Base-by-base conservation (phyloP, 2,797 vertebrate genomes). In the Cottoperca gobio region DNA sequence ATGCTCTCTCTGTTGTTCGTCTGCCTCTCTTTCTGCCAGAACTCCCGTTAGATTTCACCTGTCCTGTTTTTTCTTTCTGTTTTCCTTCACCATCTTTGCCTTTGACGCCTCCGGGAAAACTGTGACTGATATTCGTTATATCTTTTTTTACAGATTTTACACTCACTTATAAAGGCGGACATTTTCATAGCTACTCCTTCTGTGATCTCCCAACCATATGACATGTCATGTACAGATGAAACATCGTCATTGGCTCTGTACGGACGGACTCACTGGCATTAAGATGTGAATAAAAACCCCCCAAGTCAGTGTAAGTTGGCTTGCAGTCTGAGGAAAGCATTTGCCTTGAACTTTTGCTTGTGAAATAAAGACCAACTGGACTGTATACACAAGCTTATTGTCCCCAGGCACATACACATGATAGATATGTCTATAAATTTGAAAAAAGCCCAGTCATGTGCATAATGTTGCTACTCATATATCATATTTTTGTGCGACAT, bases 181-280 rank as follows among this genome's bases (percentile, higher is more conserved):
- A 28, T 67, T 61, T 61, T 55, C n/a, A 26, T 67, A 52, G 26
- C 37, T 55, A n/a, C 60, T 33, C 17, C 14, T 14, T 70, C 24
- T 65, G 31, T 64, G 28, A 68, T 61, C 50, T 49, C n/a, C 17
- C 46, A 46, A 61, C 58, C 58, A 48, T 35, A 28, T 52, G 37
- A 46, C 21, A 53, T 19, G 48, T 64, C 6, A 76, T 8, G 3
- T 23, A 53, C 50, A 46, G 46, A 64, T 58, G 39, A 43, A 61
- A 65, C 40, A 24, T 73, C 11, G 1, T 70, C 57, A 54, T 16
- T 37, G 21, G 19, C 23, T 49, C 40, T 48, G 16, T 68, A 26
- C 62, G 57, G 14, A 61, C 24, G 14, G 33, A 70, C 6, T 75
- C 24, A 3, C 17, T 77, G 77, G 45, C 52, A 63, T 85, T 75